phyloP scores from a whole-genome alignment of 23 tunicate species.

The Styela plicata region DNA sequence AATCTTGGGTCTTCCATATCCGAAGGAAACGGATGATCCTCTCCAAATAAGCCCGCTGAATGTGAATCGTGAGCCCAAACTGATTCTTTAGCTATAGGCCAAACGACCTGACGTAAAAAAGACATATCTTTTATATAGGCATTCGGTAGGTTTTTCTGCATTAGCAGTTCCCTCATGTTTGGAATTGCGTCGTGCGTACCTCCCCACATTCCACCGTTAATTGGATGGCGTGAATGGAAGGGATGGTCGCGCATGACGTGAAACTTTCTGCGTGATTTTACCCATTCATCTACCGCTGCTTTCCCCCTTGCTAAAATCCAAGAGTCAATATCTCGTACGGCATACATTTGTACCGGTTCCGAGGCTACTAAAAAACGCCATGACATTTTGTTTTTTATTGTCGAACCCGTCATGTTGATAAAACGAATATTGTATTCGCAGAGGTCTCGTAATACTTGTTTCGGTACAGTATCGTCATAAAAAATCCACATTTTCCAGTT shows the following conservation, averaged over 20 bases:
- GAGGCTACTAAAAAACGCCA: slow-evolving; percentile 21
- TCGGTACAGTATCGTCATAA: slow-evolving; percentile 1
- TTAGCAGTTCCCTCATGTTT: background rate
- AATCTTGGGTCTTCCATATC: background rate
- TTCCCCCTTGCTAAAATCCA: slow-evolving; percentile 7
- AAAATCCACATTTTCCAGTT: slow-evolving; percentile 19
- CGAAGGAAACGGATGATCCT: slow-evolving; percentile 8
- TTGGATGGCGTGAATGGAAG: background rate
- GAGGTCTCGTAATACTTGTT: slow-evolving; percentile 6
- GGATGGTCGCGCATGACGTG: slow-evolving; percentile 26
- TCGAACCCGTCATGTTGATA: slow-evolving; percentile 10
- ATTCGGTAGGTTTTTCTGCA: background rate
- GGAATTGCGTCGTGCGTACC: slow-evolving; percentile 4
- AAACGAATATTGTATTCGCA: slow-evolving; percentile 12
- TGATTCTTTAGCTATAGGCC: slow-evolving; percentile 20
- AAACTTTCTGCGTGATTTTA: slow-evolving; percentile 11
- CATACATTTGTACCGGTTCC: slow-evolving; percentile 5
- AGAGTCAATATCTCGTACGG: slow-evolving; percentile 6
- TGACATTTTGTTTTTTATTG: slow-evolving; percentile 11
- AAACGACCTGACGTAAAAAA: background rate
- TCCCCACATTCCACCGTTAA: slow-evolving; percentile 20
- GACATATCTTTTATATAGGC: background rate
- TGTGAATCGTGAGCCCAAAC: slow-evolving; percentile 22
- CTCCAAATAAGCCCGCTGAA: background rate
- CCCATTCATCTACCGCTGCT: slow-evolving; percentile 16